Base-by-base conservation (phyloP, 2,797 vertebrate genomes). In the Clarias pachynema region DNA sequence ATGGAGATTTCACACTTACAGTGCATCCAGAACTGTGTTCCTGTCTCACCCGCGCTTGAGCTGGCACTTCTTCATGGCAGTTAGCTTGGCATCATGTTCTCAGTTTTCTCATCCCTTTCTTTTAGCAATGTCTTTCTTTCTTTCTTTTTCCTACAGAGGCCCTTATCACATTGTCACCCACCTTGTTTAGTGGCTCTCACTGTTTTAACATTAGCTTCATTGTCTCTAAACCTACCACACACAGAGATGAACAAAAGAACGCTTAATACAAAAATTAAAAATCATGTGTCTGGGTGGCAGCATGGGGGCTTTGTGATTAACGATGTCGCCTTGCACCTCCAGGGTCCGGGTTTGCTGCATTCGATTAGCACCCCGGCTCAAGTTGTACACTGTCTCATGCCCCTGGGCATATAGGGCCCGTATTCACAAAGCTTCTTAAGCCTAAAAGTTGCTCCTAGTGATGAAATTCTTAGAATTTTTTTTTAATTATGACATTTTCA, bases 1-100 rank as follows among this genome's bases (percentile, higher is more conserved):
- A 70, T 53, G 59, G 60, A 81, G 83, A 84, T 82, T 82, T 88
- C 82, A 86, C 87, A 86, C 85, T 84, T 88, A 70, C 34, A 87
- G 73, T 57, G 86, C 72, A 79, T 84, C 73, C 81, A 81, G 68
- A 49, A 60, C 59, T 60, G 62, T 77, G 53, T 74, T 78, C 77
- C 65, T 85, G 65, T 86, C 78, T 74, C 57, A 24, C 24, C 49
- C 78, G 20, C 56, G 82, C 65, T 85, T 79, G 68, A 57, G 31
- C 88, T 89, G 73, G 75, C 80, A 65, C 44, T n/a, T 53, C 22
- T 29, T 73, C 84, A 79, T 69, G 81, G 31, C 77, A 56, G 57
- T 73, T 73, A 68, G 80, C 69, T 60, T 83, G 79, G 66, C 83
- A 73, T 24, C 65, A 22, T 82, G 29, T 57, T 79, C 49, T 79